Evolutionary conservation across 2,888 invertebrate species (phyloP), one percentile per base, ranked within the genome.

Genomic region (Serrognathus titanus): DNA sequence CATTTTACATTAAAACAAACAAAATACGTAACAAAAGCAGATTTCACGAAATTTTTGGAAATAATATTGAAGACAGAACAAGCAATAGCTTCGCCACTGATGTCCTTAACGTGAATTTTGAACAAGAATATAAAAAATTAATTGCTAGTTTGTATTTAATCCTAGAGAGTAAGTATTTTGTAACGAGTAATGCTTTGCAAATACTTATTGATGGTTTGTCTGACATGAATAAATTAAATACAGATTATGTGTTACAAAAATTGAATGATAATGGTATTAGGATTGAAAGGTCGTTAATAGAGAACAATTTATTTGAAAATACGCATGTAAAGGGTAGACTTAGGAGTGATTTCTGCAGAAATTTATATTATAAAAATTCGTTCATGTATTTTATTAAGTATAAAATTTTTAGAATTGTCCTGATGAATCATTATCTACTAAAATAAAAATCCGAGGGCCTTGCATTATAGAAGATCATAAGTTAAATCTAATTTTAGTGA

Each of bases 181-280:
- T 57, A 12, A 8, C 53, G 7, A 37, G 49, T 16, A 38, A 20
- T 10, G n/a, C 53, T 1, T 40, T 57, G 7, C 43, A 53, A 50
- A 57, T 53, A 24, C 3, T 57, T 39, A n/a, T n/a, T n/a, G n/a
- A 53, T 13, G 50, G 53, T 3, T 31, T 53, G 2, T 24, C 46
- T 2, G 46, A 57, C 45, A 1, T 53, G 1, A 41, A 49, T 37
- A 11, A 49, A 24, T 16, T 57, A 13, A 50, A 8, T 37, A 49
- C 11, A 8, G 9, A 5, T 9, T 46, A 16, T 7, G 3, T 39
- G 11, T 24, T 37, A 53, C 31, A 8, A 7, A 13, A 9, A 31
- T 31, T 24, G 13, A 4, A 2, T 20, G 20, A 20, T 20, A 20
- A 3, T 45, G 13, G 10, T n/a, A 45, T 20, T 12, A 13, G 3